These are phyloP conservation scores for Amphipoea oculea DNA, from an alignment of 2,888 invertebrate species.

Conservation along the genomic window DNA sequence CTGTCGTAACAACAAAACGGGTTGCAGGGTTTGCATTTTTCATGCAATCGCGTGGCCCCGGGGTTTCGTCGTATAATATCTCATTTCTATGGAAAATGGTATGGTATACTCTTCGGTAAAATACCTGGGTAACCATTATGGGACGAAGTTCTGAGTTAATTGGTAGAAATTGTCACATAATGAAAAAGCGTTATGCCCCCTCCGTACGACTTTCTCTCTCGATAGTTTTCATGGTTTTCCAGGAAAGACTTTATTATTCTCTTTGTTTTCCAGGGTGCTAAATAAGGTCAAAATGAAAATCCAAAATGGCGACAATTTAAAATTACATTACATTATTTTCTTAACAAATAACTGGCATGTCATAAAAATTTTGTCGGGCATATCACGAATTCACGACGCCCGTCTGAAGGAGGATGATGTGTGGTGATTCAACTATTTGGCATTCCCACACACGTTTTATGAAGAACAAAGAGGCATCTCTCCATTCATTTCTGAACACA, in stretches of 20 bases:
- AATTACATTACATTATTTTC: no score
- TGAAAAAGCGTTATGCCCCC: no score
- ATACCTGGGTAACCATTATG: background rate
- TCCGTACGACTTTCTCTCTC: no score
- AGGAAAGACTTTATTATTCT: no score
- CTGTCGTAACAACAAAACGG: constrained; percentile 20
- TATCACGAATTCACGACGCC: background rate
- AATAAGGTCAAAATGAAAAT: no score
- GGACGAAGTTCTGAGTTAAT: background rate
- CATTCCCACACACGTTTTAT: background rate
- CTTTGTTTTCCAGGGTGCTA: no score
- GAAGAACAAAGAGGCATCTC: background rate
- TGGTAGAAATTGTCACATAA: background rate
- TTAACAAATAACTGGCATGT: no score
- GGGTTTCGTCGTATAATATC: background rate
- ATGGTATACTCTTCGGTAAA: background rate
- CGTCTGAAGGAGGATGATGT: background rate
- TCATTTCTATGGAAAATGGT: constrained; percentile 19
- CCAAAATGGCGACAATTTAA: no score
- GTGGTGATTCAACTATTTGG: background rate
- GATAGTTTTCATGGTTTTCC: no score
- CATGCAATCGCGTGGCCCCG: background rate
- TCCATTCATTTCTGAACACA: background rate
- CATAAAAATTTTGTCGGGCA: background rate
- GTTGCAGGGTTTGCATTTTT: constrained; percentile 30